Conservation (phyloP, 2,797 vertebrate genomes). For the Brachyrhaphis roseni region DNA sequence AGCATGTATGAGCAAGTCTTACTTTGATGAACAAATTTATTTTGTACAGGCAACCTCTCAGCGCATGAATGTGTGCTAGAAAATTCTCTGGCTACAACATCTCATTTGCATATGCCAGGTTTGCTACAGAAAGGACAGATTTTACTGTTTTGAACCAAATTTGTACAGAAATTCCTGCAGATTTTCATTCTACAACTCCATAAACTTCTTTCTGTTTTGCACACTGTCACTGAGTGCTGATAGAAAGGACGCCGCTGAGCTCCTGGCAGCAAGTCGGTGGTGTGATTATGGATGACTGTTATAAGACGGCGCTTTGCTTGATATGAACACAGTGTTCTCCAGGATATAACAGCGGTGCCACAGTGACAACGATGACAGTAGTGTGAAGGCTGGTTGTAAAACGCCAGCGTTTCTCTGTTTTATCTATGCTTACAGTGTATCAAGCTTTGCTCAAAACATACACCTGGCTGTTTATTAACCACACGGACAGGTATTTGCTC, state of each 20-base stretch:
- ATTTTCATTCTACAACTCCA: conserved; percentile 8
- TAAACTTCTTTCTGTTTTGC: conserved; percentile 24
- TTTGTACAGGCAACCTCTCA: neutral
- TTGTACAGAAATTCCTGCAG: conserved; percentile 15
- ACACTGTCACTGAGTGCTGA: conserved; percentile 32
- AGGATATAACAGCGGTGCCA: conserved; percentile 52
- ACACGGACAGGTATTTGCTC: conserved; percentile 53
- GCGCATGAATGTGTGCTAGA: neutral
- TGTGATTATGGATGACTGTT: conserved; percentile 60
- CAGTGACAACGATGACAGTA: conserved; percentile 52
- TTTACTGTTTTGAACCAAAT: conserved; percentile 5
- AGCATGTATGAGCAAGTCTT: neutral
- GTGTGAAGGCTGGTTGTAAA: conserved; percentile 48
- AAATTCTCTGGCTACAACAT: neutral
- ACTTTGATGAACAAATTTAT: neutral
- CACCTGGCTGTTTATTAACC: conserved; percentile 68
- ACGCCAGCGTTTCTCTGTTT: conserved; percentile 44
- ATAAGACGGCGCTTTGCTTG: conserved; percentile 47
- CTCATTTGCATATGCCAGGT: neutral
- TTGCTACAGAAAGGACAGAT: neutral
- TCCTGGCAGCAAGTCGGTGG: conserved; percentile 57
- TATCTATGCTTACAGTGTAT: conserved; percentile 47
- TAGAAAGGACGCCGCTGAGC: conserved; percentile 50
- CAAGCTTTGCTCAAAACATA: conserved; percentile 46
- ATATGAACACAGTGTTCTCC: conserved; percentile 66